Percentiles rank a stretch among this genome's conserved stretches.
phyloP scores from a whole-genome alignment of 2,797 vertebrate species.

The Saxicola maurus region DNA sequence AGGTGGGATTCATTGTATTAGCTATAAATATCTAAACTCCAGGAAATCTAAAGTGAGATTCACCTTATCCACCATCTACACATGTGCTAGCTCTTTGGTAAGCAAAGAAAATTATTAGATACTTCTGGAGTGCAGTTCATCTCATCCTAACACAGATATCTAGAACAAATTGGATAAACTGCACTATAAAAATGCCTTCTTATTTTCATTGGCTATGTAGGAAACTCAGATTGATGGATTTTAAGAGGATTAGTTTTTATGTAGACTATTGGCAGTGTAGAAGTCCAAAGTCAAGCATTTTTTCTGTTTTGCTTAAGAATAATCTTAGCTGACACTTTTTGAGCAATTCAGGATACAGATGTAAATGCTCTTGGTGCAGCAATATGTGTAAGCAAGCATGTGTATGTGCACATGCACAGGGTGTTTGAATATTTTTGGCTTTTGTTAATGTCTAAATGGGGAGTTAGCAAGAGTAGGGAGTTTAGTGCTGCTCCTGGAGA shows the following conservation, averaged over 20 bases:
- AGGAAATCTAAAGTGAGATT: background rate
- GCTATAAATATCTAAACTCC: background rate
- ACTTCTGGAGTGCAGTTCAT: background rate
- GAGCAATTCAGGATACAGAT: background rate
- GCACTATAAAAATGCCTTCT: background rate
- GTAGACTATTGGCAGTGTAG: background rate
- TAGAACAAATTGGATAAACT: background rate
- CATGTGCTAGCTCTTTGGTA: background rate
- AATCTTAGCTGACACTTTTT: background rate
- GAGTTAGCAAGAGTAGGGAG: background rate
- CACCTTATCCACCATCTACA: background rate
- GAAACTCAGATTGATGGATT: background rate
- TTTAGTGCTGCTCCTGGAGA: background rate
- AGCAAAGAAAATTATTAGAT: background rate
- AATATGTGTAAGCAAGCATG: background rate
- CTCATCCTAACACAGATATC: background rate
- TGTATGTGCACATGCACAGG: background rate
- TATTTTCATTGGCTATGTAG: background rate
- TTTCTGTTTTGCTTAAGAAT: background rate
- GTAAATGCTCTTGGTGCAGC: background rate
- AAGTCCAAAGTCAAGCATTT: background rate
- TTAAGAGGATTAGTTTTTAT: background rate
- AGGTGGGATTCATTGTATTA: background rate
- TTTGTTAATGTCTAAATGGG: background rate
- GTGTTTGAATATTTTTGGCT: background rate